Conservation (phyloP, 2,113 vertebrate genomes). For the Ophthalmolycus amberensis region DNA sequence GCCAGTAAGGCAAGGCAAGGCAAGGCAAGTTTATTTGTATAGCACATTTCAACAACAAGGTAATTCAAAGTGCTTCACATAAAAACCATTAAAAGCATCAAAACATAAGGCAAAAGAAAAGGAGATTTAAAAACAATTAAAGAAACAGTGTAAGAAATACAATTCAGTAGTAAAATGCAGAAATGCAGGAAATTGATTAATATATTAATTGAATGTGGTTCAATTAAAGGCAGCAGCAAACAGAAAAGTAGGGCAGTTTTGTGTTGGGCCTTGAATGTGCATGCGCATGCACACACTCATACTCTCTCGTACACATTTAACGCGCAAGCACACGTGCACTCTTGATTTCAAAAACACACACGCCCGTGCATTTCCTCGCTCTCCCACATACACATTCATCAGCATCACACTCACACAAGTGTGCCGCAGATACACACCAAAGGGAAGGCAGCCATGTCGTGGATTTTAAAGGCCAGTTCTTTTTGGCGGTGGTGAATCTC, state of each 20-base stretch:
- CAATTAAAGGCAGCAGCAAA: too few relatives aligned
- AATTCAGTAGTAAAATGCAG: too few relatives aligned
- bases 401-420: neutral
- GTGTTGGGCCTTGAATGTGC: slow-evolving; percentile 44
- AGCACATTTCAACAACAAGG: too few relatives aligned
- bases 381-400: slow-evolving; percentile 11
- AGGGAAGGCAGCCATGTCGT: slow-evolving; percentile 46
- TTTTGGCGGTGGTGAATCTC: slow-evolving; percentile 70
- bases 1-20: slow-evolving; percentile 69
- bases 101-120: too few relatives aligned
- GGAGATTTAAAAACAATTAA: too few relatives aligned
- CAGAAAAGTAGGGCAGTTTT: slow-evolving; percentile 69
- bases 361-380: neutral
- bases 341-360: slow-evolving; percentile 11
- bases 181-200: too few relatives aligned
- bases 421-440: slow-evolving; percentile 20
- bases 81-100: too few relatives aligned
- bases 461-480: slow-evolving; percentile 54
- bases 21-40: too few relatives aligned
- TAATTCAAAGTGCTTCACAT: too few relatives aligned
- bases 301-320: neutral
- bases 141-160: too few relatives aligned
- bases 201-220: too few relatives aligned
- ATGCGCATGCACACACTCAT: slow-evolving; percentile 37
- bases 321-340: neutral